Conservation (phyloP, 2,888 invertebrate genomes). For the Julus scandinavius region DNA sequence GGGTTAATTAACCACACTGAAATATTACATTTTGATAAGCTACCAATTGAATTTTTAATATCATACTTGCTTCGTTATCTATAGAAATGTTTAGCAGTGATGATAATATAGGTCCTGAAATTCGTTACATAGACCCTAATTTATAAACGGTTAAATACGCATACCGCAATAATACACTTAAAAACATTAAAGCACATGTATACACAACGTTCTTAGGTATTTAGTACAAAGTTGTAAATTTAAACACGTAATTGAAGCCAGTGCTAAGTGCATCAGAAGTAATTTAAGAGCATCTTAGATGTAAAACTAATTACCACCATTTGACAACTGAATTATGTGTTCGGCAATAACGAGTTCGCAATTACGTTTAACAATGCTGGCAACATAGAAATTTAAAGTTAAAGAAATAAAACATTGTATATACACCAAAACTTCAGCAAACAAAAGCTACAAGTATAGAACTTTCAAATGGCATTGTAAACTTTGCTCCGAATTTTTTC, state of each 20-base stretch:
- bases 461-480: no score
- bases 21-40: neutral
- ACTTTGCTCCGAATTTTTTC: no score
- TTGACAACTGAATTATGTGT: slow-evolving; percentile 20
- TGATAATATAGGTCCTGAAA: neutral
- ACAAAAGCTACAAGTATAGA: no score
- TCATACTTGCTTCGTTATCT: neutral
- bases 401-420: neutral
- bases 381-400: neutral
- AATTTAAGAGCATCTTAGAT: slow-evolving; percentile 20
- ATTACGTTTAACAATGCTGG: neutral
- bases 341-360: slow-evolving; percentile 6
- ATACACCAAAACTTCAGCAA: no score
- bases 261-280: slow-evolving; percentile 14
- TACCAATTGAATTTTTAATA: neutral
- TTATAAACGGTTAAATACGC: no score
- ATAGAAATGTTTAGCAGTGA: neutral
- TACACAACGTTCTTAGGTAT: slow-evolving; percentile 6
- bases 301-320: neutral
- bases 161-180: no score
- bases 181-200: neutral
- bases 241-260: slow-evolving; percentile 19
- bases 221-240: slow-evolving; percentile 2
- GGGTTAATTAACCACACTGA: neutral
- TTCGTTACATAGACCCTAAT: neutral